Evolutionary conservation across 2,888 invertebrate genomes (phyloP), one percentile per base, ranked within the genome.

Genomic region (Loripinus fragilis): DNA sequence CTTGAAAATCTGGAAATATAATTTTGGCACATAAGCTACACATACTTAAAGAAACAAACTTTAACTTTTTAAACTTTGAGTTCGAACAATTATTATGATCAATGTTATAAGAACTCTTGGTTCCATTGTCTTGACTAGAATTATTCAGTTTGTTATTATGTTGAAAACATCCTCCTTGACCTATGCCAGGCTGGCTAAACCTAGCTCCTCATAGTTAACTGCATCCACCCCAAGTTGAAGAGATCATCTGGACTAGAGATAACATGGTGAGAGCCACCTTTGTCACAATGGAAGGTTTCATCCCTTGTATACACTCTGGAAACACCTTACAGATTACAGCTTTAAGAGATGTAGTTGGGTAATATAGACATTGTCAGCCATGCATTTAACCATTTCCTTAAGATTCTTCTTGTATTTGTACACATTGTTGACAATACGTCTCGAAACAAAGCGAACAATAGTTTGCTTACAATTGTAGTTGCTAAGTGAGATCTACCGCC

Each of bases 1-100:
- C 60, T 60, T 60, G 60, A 33, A 60, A 60, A 33, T 30, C 60
- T 60, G 60, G 60, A 60, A 60, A 60, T 60, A 33, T 60, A 20
- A 60, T 5, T 60, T 60, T 60, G n/a, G 60, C 60, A 33, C 60
- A 33, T 60, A 60, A 60, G 60, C 33, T 33, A 60, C 60, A 60
- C 12, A 60, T 33, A 17, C 33, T 60, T 33, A 60, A 60, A 30
- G 8, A 60, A 10, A 60, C 60, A 60, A 60, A 60, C 5, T 60
- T 60, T 60, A 60, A 60, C 60, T 33, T 60, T 60, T 60, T 60
- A 20, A 60, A 60, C 30, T 30, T 60, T 30, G 8, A 60, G 33
- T 20, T 60, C 3, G 30, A 60, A 60, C 60, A 60, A 33, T 60
- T 33, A 60, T 20, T 60, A 33, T 60, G 60, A 60, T 60, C 60